phyloP scores from a whole-genome alignment of 2,113 vertebrate species.

The Ramphastos sulfuratus region DNA sequence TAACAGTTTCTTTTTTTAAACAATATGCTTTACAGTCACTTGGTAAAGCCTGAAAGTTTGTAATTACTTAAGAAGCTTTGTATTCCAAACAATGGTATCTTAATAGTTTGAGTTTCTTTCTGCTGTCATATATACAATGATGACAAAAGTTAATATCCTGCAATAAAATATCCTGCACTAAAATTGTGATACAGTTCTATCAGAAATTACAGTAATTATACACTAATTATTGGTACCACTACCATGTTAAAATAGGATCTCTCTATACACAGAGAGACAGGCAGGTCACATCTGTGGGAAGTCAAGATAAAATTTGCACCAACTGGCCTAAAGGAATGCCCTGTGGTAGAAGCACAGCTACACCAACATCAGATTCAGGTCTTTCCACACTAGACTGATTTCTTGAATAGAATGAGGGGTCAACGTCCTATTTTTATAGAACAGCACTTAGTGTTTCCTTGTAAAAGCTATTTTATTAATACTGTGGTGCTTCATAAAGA shows the following conservation, averaged over 20 bases:
- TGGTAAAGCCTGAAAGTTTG: constrained; percentile 18
- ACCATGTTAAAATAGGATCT: accelerated
- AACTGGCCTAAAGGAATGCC: neutral
- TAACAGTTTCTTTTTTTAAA: constrained; percentile 38
- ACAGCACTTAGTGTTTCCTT: neutral
- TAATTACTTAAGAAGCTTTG: constrained; percentile 51
- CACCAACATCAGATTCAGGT: neutral
- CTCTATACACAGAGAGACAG: neutral
- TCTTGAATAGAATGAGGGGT: neutral
- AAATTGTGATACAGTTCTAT: neutral
- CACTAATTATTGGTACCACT: neutral
- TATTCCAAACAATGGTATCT: constrained; percentile 35
- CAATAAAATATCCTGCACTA: neutral
- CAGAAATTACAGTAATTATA: neutral
- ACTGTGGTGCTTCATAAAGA: neutral
- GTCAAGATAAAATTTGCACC: neutral
- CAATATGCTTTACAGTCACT: constrained; percentile 22
- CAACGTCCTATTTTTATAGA: neutral
- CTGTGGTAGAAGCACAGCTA: accelerated
- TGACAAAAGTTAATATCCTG: neutral
- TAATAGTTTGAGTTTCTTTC: constrained; percentile 12
- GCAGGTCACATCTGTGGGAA: neutral
- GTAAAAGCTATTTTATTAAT: neutral
- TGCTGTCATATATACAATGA: neutral
- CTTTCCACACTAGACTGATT: neutral